Conservation (phyloP, 2,113 vertebrate species). For the Caretta caretta region DNA sequence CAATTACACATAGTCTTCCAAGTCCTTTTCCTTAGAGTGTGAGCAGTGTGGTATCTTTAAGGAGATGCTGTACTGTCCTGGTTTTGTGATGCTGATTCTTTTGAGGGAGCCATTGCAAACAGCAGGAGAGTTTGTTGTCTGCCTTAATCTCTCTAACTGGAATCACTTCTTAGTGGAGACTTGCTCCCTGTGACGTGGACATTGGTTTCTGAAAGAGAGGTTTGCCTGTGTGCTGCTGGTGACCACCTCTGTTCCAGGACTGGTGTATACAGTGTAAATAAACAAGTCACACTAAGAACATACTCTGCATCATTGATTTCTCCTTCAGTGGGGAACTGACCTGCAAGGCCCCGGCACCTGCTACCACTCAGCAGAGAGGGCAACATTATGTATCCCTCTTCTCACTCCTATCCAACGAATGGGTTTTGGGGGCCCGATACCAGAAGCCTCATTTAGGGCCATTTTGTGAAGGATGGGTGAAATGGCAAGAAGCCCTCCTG, state of each 20-base stretch:
- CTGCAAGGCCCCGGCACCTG: background rate
- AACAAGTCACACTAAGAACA: too few species aligned
- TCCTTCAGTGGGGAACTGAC: background rate
- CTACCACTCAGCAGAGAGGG: background rate
- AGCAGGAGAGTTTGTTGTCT: background rate
- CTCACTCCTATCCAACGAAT: background rate
- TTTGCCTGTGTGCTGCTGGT: background rate
- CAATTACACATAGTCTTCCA: constrained; percentile 50
- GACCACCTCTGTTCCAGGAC: background rate
- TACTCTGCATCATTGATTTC: background rate
- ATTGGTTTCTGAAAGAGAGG: background rate
- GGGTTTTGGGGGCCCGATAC: background rate
- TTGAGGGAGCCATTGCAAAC: constrained; percentile 26
- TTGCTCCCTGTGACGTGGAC: background rate
- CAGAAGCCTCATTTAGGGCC: background rate
- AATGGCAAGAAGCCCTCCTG: background rate
- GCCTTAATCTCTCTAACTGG: background rate
- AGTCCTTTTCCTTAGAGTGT: background rate
- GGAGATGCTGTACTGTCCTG: constrained; percentile 30
- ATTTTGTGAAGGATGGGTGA: background rate
- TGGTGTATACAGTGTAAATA: background rate
- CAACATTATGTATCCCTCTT: background rate
- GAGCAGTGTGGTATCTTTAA: constrained; percentile 25
- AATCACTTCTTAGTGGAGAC: background rate
- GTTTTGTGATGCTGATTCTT: constrained; percentile 31